Base-by-base conservation (phyloP, 2,797 vertebrate genomes). In the Sorex maritimensis region DNA sequence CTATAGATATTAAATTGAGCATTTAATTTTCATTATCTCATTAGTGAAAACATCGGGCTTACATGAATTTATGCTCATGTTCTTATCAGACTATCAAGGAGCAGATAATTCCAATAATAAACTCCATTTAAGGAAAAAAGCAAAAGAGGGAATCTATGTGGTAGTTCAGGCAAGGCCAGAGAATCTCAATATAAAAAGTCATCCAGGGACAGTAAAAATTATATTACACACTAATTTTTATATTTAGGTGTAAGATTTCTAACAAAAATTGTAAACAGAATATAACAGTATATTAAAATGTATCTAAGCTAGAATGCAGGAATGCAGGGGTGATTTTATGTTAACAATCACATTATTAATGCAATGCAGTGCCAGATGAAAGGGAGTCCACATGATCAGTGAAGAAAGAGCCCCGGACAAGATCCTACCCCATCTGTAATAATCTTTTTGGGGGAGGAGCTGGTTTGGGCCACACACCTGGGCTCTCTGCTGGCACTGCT, bases 1-100 rank as follows among this genome's bases (percentile, higher is more conserved):
- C 46, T 68, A 28, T 65, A 58, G 61, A 44, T 79, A 44, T 12
- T 68, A 85, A 74, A 49, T 38, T 86, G 68, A 73, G 4, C 6
- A 68, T 78, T 92, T 92, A 77, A 21, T 73, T 90, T 86, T 86
- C 81, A 68, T 21, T 67, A 34, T 63, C 86, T 91, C 12, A 28
- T 82, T 30, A 83, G 67, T 72, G 52, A 77, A 69, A 81, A 23
- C 28, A 55, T 73, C 26, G 34, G 14, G 19, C 34, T 2, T 58
- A 88, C 30, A 58, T 91, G 44, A 88, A 73, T 81, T 74, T 79
- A 55, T 69, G 30, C 30, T 68, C n/a, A 74, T 61, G 5, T 81
- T 86, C 77, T 26, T 65, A 79, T 38, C 81, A 61, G 58, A 61
- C 30, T 30, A 80, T 81, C 67, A 84, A 55, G 24, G 52, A 79